A percentile compares a stretch with the other conserved stretches of the same genome.
Conservation (phyloP, 2,888 invertebrate species). For the Euclidia mi region DNA sequence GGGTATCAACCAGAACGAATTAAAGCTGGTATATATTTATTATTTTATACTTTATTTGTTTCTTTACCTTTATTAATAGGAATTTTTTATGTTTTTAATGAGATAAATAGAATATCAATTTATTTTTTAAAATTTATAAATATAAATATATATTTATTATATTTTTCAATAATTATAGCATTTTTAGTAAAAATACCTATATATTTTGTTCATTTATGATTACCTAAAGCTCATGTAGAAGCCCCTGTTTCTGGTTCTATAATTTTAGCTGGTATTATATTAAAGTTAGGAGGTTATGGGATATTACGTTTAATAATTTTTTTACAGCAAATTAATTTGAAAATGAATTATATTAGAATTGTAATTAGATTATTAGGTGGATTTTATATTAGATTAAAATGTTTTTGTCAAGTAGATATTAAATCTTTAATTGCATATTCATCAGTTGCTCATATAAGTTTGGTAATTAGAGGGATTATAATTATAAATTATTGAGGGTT, state of each 20-base stretch:
- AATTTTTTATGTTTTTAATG: slow-evolving; percentile 87
- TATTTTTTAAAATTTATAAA: slow-evolving; percentile 84
- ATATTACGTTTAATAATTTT: slow-evolving; percentile 89
- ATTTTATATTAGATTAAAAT: slow-evolving; percentile 91
- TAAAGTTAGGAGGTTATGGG: slow-evolving; percentile 94
- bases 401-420: slow-evolving; percentile 92
- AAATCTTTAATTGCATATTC: slow-evolving; percentile 94
- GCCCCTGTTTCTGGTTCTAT: slow-evolving; percentile 93
- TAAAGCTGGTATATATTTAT: slow-evolving; percentile 91
- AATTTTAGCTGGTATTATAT: slow-evolving; percentile 93
- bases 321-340: slow-evolving; percentile 81
- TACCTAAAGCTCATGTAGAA: slow-evolving; percentile 94
- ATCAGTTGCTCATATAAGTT: slow-evolving; percentile 92
- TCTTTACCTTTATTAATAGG: slow-evolving; percentile 91
- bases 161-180: slow-evolving; percentile 89
- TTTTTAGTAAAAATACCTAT: slow-evolving; percentile 94
- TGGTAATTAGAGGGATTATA: slow-evolving; percentile 90
- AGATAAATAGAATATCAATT: slow-evolving; percentile 85
- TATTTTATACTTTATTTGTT: slow-evolving; percentile 93
- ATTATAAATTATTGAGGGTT: slow-evolving; percentile 88
- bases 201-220: slow-evolving; percentile 92
- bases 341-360: slow-evolving; percentile 88
- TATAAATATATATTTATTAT: slow-evolving; percentile 83
- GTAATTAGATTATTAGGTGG: slow-evolving; percentile 90
- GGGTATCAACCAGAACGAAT: slow-evolving; percentile 93